Base-by-base conservation (phyloP, 2,797 vertebrate species). In the Melanotaenia boesemani region DNA sequence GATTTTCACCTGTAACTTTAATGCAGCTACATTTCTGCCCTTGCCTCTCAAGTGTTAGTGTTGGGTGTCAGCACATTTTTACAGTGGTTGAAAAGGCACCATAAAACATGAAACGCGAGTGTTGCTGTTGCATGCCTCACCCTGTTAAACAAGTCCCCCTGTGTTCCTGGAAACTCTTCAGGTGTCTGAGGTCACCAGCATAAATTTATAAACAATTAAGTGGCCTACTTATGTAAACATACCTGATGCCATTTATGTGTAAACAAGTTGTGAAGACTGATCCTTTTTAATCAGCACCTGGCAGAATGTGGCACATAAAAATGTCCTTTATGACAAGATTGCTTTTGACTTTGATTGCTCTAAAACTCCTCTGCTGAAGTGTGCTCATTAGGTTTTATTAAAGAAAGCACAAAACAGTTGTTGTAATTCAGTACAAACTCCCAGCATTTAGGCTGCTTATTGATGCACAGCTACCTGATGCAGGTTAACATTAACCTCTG, bases 41-140 rank as follows among this genome's bases (percentile, higher is more conserved):
- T 71, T 79, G 52, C 74, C 78, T 63, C 48, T 84, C 73, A 85
- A 86, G 81, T 86, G 83, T 79, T 80, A 70, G 74, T 76, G 84
- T 36, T 79, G 80, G 81, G 77, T 89, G 87, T 81, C 86, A 63
- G 70, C 64, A 67, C 80, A 65, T 76, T 70, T 83, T 86, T 81
- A 70, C 48, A 37, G 63, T 39, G 77, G 83, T 88, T 92, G 86
- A 92, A 91, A 92, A 59, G 70, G 52, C 63, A 74, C 67, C 76
- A 72, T 92, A 89, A 93, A 93, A 87, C 67, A 22, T 78, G 70
- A 75, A 84, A 90, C 70, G 64, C 1, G 0, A 71, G 68, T 60
- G 73, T 91, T 90, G 87, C 86, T 62, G 73, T 91, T 90, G 87
- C 86, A 59, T 92, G 93, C 86, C 78, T 86, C 75, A 67, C 67